phyloP scores from a whole-genome alignment of 2,888 invertebrate species.

The Cyclophora punctaria region DNA sequence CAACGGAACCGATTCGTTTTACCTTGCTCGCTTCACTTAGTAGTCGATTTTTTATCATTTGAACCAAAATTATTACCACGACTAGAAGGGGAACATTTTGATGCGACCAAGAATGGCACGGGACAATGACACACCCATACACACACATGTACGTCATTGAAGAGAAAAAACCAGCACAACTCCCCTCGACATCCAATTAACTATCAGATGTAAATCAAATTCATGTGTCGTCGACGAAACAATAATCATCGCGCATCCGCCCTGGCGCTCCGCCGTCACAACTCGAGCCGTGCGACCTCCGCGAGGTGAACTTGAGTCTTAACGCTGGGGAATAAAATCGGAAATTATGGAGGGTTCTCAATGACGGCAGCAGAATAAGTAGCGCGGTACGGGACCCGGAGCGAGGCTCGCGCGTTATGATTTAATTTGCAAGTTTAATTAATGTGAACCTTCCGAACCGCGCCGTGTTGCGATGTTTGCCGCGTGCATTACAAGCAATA shows the following conservation, averaged over 20 bases:
- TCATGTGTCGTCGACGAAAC: conserved; percentile 19
- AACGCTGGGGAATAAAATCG: not conserved
- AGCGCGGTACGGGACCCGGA: conserved; percentile 1
- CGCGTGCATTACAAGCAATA: conserved; percentile 5
- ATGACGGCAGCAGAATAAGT: not conserved
- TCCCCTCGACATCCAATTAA: conserved; percentile 15
- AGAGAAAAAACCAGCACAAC: not conserved
- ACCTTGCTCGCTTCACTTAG: too few species aligned
- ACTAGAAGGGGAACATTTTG: not conserved
- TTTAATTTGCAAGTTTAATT: conserved; percentile 57
- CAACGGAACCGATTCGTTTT: too few species aligned
- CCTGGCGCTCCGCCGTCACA: not conserved
- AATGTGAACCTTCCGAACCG: conserved; percentile 45
- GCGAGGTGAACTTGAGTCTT: not conserved
- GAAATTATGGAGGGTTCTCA: not conserved
- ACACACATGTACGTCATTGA: not conserved
- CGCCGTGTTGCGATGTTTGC: conserved; percentile 28
- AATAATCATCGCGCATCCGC: conserved; percentile 15
- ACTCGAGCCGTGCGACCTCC: not conserved
- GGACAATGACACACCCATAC: not conserved
- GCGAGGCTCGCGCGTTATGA: conserved; percentile 31
- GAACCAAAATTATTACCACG: too few species aligned
- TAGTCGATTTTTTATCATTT: too few species aligned
- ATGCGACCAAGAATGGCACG: not conserved
- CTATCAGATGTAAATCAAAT: conserved; percentile 25